Evolutionary conservation across 2,888 invertebrate genomes (phyloP).

Genomic region (Blastobasis adustella): DNA sequence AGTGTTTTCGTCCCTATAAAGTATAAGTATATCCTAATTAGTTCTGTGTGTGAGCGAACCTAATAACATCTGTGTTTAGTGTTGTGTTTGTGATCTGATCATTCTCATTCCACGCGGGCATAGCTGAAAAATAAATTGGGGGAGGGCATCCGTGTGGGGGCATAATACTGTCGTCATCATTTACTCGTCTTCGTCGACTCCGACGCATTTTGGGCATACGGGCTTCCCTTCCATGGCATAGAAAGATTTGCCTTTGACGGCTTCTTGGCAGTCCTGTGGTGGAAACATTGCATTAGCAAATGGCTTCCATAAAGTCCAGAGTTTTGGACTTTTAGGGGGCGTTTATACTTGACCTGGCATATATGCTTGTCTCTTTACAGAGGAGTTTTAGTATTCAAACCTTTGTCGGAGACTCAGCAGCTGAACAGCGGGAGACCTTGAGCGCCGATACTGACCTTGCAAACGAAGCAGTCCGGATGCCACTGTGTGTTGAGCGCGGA

Average conservation of each 20-base stretch:
- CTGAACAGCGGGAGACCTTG: neutral
- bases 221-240: constrained; percentile 98
- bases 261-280: constrained; percentile 92
- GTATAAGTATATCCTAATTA: constrained; percentile 36
- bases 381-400: constrained; percentile 13
- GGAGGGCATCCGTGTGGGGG: constrained; percentile 54
- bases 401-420: constrained; percentile 9
- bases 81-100: constrained; percentile 29
- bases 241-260: constrained; percentile 96
- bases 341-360: constrained; percentile 55
- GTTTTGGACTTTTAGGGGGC: constrained; percentile 21
- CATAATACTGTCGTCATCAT: constrained; percentile 36
- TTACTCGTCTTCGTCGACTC: constrained; percentile 89
- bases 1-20: constrained; percentile 45
- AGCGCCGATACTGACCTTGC: constrained; percentile 85
- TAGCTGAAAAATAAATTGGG: constrained; percentile 68
- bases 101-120: constrained; percentile 45
- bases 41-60: constrained; percentile 25
- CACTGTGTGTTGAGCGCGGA: constrained; percentile 97
- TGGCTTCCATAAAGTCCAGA: constrained; percentile 21
- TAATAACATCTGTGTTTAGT: constrained; percentile 37
- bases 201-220: constrained; percentile 94
- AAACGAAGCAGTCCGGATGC: constrained; percentile 99
- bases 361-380: constrained; percentile 16
- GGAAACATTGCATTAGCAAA: constrained; percentile 33